Percentiles rank a stretch among this genome's conserved stretches.
phyloP scores from a whole-genome alignment of 2,888 invertebrate genomes.

The Torymus aiolomorphi region DNA sequence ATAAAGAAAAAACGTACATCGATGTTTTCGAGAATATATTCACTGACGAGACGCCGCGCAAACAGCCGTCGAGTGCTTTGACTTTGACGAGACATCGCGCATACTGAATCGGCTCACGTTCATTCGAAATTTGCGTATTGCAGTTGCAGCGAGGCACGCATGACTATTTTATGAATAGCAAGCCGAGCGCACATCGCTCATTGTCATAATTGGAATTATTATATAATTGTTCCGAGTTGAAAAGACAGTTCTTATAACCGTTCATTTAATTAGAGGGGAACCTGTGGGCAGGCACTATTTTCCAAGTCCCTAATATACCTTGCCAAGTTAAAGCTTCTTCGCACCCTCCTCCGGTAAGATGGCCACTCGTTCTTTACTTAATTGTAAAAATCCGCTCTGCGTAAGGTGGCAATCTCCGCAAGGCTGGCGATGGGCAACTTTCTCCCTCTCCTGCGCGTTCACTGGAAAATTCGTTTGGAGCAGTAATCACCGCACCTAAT shows the following conservation, averaged over 20 bases:
- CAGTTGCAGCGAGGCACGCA: background rate
- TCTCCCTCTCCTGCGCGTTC: constrained; percentile 48
- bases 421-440: constrained; percentile 23
- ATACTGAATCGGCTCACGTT: background rate
- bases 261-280: constrained; percentile 32
- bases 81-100: constrained; percentile 5
- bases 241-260: background rate
- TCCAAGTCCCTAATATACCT: constrained; percentile 32
- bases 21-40: background rate
- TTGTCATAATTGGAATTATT: too few species aligned
- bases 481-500: constrained; percentile 37
- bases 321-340: constrained; percentile 50
- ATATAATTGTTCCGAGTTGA: too few species aligned
- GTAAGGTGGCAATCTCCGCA: constrained; percentile 58
- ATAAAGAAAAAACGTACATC: too few species aligned
- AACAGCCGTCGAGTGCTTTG: constrained; percentile 22
- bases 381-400: constrained; percentile 69
- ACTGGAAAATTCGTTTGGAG: constrained; percentile 62
- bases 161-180: background rate
- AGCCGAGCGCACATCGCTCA: background rate
- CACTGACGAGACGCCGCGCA: constrained; percentile 27
- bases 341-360: constrained; percentile 59
- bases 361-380: constrained; percentile 69
- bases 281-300: constrained; percentile 13
- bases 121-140: background rate